phyloP scores from a whole-genome alignment of 2,888 invertebrate genomes.

The Notodonta ziczac region DNA sequence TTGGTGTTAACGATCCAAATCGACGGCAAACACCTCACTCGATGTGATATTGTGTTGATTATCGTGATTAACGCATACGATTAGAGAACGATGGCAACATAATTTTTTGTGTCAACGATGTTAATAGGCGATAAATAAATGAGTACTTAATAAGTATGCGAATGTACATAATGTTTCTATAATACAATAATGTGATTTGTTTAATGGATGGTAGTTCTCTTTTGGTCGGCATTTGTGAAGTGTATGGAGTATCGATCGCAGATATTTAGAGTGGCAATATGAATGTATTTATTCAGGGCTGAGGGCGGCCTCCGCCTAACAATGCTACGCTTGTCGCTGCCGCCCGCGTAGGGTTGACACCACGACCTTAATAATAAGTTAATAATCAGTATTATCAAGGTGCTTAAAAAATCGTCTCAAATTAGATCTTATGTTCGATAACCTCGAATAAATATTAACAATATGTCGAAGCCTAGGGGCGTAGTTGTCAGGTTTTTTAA shows the following conservation, averaged over 20 bases:
- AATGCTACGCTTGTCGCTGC: conserved; percentile 82
- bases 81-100: conserved; percentile 11
- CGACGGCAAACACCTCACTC: conserved; percentile 55
- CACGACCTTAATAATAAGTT: not conserved
- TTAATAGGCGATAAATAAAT: not conserved
- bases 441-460: not conserved
- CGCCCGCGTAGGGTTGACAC: conserved; percentile 58
- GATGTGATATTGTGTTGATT: conserved; percentile 43
- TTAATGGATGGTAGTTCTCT: conserved; percentile 47
- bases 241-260: conserved; percentile 64
- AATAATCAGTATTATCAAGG: not conserved
- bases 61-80: conserved; percentile 17
- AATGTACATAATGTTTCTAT: conserved; percentile 30
- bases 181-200: conserved; percentile 40
- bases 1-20: conserved; percentile 76
- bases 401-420: not conserved
- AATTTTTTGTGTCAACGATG: conserved; percentile 10
- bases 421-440: not conserved
- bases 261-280: conserved; percentile 84
- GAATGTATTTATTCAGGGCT: conserved; percentile 84
- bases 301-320: conserved; percentile 80
- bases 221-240: conserved; percentile 54
- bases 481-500: not conserved
- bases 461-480: not conserved
- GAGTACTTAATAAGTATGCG: not conserved